Evolutionary conservation across 2,797 vertebrate species (phyloP), one percentile per base, ranked within the genome.

Genomic region (Erpetoichthys calabaricus): DNA sequence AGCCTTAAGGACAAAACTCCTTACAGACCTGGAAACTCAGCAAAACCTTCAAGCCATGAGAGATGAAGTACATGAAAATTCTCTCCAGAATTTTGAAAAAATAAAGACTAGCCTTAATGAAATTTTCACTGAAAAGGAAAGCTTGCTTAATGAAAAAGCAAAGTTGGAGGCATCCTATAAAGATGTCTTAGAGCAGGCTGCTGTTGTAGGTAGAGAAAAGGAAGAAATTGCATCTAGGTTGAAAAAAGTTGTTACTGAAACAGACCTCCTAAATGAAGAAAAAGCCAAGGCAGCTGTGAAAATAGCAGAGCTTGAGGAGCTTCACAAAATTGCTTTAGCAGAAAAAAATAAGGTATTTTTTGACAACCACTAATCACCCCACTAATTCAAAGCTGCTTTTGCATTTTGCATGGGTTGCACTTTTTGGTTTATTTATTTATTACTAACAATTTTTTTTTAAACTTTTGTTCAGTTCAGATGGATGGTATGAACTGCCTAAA

Each of bases 251-350:
- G 77, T 81, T 44, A 79, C 75, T 45, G 81, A 89, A 75, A 88
- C 73, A 70, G 72, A 84, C 8, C 59, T 68, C 60, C 70, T 94
- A 73, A 77, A 77, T 71, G 76, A 69, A 64, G 86, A 94, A 72
- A 82, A 80, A 65, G 87, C 88, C 57, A 77, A 79, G 72, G 80
- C 87, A 65, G 60, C 65, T 64, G 75, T 85, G 74, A 86, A 80
- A 78, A 68, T 90, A 75, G 82, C 73, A 65, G 84, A 87, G 76
- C 82, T 81, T 63, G 74, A 91, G 74, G 75, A 70, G 64, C 88
- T 91, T 66, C 92, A 89, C 66, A 82, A 83, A 67, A 79, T 83
- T 71, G 85, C 84, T 63, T 79, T 93, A 85, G 87, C 80, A 65
- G 80, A 91, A 73, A 88, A 89, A 75, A 76, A 73, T 63, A 87